Evolutionary conservation across 2,113 vertebrate genomes (phyloP).

Genomic region (Alaudala cheleensis): DNA sequence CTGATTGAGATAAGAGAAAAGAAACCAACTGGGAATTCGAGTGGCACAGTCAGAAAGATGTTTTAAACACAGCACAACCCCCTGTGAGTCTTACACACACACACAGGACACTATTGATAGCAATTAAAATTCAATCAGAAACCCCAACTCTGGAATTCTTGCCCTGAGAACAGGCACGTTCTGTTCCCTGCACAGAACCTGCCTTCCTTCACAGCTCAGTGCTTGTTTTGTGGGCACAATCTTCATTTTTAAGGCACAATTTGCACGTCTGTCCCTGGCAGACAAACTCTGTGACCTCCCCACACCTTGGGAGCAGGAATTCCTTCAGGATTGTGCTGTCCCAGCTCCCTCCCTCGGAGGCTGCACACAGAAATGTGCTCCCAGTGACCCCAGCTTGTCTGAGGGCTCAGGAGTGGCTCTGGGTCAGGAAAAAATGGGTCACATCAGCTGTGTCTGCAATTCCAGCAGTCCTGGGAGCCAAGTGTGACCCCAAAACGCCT

Average conservation of each 20-base stretch:
- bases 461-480: neutral
- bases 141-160: neutral
- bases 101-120: neutral
- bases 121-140: neutral
- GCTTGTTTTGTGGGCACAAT: neutral
- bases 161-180: neutral
- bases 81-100: neutral
- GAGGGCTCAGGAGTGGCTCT: neutral
- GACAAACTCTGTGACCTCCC: neutral
- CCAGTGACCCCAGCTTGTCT: neutral
- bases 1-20: neutral
- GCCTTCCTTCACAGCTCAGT: neutral
- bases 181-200: neutral
- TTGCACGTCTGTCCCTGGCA: neutral
- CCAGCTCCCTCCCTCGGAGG: neutral
- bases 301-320: neutral
- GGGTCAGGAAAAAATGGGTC: neutral
- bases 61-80: neutral
- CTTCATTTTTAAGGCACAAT: fast-evolving
- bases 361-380: neutral
- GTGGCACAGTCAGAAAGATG: fast-evolving
- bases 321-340: neutral
- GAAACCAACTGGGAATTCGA: neutral
- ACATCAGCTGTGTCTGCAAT: neutral
- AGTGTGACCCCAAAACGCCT: fast-evolving